Evolutionary conservation across 2,113 vertebrate species (phyloP).

Genomic region (Cryptoleucopteryx plumbea): DNA sequence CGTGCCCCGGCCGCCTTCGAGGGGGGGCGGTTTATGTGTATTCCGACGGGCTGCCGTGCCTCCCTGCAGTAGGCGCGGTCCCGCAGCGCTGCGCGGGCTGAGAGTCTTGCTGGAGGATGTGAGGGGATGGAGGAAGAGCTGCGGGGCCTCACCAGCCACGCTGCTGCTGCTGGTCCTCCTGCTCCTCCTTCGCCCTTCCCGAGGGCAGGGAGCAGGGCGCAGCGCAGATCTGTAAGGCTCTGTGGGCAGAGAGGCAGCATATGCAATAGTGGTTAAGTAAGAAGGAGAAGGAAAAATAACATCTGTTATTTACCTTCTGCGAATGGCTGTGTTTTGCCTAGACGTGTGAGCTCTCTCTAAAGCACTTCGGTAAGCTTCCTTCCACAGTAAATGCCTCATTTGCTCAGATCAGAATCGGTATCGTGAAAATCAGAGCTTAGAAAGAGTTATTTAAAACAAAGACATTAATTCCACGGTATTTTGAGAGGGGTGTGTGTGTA

Average conservation of each 20-base stretch:
- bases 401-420: not conserved
- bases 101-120: fast-evolving
- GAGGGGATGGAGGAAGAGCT: fast-evolving
- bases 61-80: fast-evolving
- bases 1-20: not conserved
- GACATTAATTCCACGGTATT: not conserved
- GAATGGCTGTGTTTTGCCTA: not conserved
- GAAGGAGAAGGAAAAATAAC: not conserved
- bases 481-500: fast-evolving
- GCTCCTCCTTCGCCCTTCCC: not conserved
- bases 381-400: not conserved
- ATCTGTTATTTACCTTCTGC: not conserved
- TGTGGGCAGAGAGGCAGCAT: not conserved
- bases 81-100: not conserved
- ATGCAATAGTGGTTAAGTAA: not conserved
- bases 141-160: fast-evolving
- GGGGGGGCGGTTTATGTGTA: fast-evolving
- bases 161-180: not conserved
- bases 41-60: not conserved
- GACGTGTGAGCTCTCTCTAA: not conserved
- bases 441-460: not conserved
- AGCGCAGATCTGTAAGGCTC: fast-evolving
- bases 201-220: not conserved
- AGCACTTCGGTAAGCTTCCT: not conserved
- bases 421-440: not conserved